phyloP scores from a whole-genome alignment of 2,888 invertebrate species.

The Crepidodera aurea region DNA sequence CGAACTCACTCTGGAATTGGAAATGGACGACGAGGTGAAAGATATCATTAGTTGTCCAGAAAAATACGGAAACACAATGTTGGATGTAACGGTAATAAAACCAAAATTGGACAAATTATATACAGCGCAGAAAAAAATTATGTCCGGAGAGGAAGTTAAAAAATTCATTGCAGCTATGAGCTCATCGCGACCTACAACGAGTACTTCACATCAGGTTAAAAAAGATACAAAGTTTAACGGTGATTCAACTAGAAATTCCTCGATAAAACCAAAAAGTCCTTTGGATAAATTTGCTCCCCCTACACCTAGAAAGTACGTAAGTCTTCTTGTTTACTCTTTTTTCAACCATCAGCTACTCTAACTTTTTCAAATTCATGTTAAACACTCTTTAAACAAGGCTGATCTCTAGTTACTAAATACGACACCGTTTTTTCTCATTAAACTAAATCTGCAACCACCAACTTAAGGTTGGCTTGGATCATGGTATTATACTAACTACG shows the following conservation, averaged over 20 bases:
- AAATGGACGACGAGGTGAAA: slow-evolving; percentile 54
- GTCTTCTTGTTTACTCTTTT: too few relatives aligned
- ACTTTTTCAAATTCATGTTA: too few relatives aligned
- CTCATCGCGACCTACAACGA: slow-evolving; percentile 32
- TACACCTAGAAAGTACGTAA: slow-evolving; percentile 25
- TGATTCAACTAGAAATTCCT: not conserved
- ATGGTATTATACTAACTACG: too few relatives aligned
- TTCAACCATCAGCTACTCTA: too few relatives aligned
- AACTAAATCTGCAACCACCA: too few relatives aligned
- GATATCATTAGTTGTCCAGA: slow-evolving; percentile 51
- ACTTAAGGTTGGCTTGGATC: too few relatives aligned
- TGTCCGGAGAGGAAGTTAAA: slow-evolving; percentile 48
- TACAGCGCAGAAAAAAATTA: slow-evolving; percentile 43
- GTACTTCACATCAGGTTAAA: not conserved
- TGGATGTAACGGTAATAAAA: slow-evolving; percentile 58
- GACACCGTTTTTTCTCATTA: too few relatives aligned
- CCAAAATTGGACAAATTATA: slow-evolving; percentile 47
- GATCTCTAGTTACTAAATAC: too few relatives aligned
- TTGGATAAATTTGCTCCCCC: slow-evolving; percentile 21
- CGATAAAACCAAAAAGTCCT: slow-evolving; percentile 14
- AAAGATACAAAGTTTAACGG: slow-evolving; percentile 3
- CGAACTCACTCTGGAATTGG: slow-evolving; percentile 55
- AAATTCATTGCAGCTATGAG: slow-evolving; percentile 51
- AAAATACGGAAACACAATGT: slow-evolving; percentile 49
- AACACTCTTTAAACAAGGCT: too few relatives aligned